Evolutionary conservation across 2,113 vertebrate species (phyloP).

Genomic region (Mastomys coucha): DNA sequence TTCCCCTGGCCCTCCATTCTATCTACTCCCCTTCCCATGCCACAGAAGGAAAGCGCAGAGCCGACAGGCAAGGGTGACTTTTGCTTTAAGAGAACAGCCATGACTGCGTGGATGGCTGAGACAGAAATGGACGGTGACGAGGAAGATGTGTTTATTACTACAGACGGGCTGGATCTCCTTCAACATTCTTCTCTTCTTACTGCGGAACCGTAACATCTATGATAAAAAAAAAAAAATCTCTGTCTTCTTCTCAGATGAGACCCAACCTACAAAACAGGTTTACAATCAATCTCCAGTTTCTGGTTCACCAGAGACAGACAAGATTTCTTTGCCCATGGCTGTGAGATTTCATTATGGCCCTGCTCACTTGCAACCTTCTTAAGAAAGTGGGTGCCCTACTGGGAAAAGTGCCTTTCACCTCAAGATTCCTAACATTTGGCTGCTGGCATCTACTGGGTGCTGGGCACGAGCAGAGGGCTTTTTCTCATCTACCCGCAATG

Average conservation of each 20-base stretch:
- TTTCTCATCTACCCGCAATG: neutral
- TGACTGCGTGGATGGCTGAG: neutral
- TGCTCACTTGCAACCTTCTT: neutral
- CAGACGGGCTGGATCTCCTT: neutral
- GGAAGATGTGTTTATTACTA: neutral
- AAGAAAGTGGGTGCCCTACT: neutral
- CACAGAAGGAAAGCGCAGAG: neutral
- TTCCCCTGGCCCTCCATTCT: neutral
- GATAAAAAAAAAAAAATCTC: neutral
- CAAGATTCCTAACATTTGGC: neutral
- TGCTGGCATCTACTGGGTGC: neutral
- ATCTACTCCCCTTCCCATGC: neutral
- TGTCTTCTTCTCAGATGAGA: neutral
- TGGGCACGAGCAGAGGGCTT: neutral
- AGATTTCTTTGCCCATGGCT: neutral
- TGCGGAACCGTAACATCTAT: neutral
- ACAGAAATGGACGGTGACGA: neutral
- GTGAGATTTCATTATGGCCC: neutral
- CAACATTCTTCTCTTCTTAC: conserved; percentile 25
- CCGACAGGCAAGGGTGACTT: neutral
- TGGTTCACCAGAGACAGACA: neutral
- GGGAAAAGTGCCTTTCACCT: neutral
- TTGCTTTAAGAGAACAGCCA: neutral
- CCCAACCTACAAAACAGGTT: conserved; percentile 21
- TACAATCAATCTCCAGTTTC: neutral